Base-by-base conservation (phyloP, 2,888 invertebrate species). In the Leistus spinibarbis region DNA sequence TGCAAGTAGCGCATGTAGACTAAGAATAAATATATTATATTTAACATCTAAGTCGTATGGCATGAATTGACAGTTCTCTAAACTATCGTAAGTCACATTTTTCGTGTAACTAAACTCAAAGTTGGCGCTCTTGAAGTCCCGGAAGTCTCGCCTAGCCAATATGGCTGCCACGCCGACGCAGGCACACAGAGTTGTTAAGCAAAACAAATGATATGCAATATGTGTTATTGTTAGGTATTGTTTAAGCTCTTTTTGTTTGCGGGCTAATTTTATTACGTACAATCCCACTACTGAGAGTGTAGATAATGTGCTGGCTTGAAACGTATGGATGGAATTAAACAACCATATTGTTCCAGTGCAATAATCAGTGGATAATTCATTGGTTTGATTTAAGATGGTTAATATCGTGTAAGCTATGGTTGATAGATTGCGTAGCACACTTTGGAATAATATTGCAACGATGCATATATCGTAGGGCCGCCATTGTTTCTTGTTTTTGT, bases 81-180 rank as follows among this genome's bases (percentile, higher is more conserved):
- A 22, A 9, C 17, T 16, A n/a, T 53, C 66, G 13, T 75, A 63
- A 54, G 62, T 75, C 2, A 16, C 19, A 64, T 75, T 75, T 75
- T 40, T 62, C 10, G 67, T 53, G 24, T 63, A 75, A 63, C 13
- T 78, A 68, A 54, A 60, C 27, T 27, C 67, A 67, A 71, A 78
- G 17, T 78, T 78, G 17, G 77, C 66, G 54, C 69, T 75, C 54
- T 78, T 76, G 56, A 71, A 24, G 13, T 19, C 23, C 69, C 69
- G 54, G 23, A 69, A 64, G 17, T 76, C 77, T 13, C 80, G 79
- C 13, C 83, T 79, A 1, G 88, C 88, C 76, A 88, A 82, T 19
- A 88, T 85, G 17, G 88, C 87, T 13, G 88, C 88, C 0, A 88
- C 86, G 0, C 88, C 89, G 1, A 89, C 88, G 80, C 88, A 86